Evolutionary conservation across 2,888 invertebrate species (phyloP).

Genomic region (Celastrina argiolus): DNA sequence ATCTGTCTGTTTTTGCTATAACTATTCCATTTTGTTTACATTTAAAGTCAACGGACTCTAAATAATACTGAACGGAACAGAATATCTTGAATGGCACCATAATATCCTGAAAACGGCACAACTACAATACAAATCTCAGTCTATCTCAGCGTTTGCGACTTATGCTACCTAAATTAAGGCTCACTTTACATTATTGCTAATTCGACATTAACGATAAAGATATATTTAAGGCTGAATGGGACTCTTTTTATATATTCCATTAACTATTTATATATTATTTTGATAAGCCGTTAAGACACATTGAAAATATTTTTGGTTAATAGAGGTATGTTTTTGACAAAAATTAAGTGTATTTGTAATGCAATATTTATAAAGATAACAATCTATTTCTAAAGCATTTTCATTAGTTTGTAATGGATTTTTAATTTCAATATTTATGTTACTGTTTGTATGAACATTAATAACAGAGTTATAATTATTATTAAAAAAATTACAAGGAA

Average conservation of each 20-base stretch:
- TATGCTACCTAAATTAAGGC: constrained; percentile 22
- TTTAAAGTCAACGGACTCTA: not conserved
- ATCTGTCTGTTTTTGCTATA: not conserved
- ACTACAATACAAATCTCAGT: constrained; percentile 27
- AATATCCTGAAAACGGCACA: constrained; percentile 9
- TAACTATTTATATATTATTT: constrained; percentile 12
- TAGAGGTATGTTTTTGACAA: constrained; percentile 18
- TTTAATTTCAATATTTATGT: constrained; percentile 11
- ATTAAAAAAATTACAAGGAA: constrained; percentile 22
- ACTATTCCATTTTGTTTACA: not conserved
- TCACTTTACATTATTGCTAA: constrained; percentile 24
- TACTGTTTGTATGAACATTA: constrained; percentile 17
- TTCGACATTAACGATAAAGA: constrained; percentile 8
- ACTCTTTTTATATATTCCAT: not conserved
- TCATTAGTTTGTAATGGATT: constrained; percentile 8
- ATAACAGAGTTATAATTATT: constrained; percentile 21
- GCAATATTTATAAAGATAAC: constrained; percentile 9
- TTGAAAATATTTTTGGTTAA: constrained; percentile 22
- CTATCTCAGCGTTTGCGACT: constrained; percentile 25
- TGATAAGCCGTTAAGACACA: constrained; percentile 18
- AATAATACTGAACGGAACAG: constrained; percentile 8
- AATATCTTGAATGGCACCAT: not conserved
- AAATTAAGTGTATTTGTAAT: not conserved
- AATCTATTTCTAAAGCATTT: constrained; percentile 1
- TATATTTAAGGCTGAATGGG: constrained; percentile 14